Conservation (phyloP, 1,140 invertebrate species). For the Steinernema khuongi region DNA sequence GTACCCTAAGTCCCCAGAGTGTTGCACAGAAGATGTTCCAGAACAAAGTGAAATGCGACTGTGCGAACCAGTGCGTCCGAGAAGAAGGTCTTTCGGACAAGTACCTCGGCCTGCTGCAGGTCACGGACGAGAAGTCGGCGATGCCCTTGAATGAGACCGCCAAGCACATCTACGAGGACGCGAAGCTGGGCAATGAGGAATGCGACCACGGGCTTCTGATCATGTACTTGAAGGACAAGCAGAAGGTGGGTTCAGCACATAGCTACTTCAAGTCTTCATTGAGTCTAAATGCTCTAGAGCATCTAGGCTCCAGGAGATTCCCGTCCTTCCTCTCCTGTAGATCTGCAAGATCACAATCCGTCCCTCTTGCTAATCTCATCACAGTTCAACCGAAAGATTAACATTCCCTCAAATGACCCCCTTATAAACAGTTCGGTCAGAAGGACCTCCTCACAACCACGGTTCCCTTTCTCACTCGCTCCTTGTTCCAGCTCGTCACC, state of each 20-base stretch:
- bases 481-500: conserved; percentile 33
- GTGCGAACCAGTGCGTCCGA: conserved; percentile 24
- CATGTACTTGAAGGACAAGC: conserved; percentile 36
- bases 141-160: conserved; percentile 16
- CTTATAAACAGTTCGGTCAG: too few relatives aligned
- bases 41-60: conserved; percentile 31
- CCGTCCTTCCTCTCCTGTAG: too few relatives aligned
- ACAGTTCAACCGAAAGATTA: too few relatives aligned
- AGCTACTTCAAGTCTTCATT: background rate
- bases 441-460: too few relatives aligned
- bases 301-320: too few relatives aligned
- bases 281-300: too few relatives aligned
- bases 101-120: conserved; percentile 34
- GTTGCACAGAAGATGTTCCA: background rate
- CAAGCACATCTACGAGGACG: conserved; percentile 26
- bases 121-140: conserved; percentile 29
- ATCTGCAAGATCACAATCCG: too few relatives aligned
- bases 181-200: conserved; percentile 28
- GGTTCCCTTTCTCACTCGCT: background rate
- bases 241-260: conserved; percentile 30
- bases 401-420: too few relatives aligned
- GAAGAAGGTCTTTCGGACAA: conserved; percentile 27
- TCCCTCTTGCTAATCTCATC: too few relatives aligned
- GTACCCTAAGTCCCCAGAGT: conserved; percentile 14
- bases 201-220: conserved; percentile 35